A percentile compares a stretch with the other conserved stretches of the same genome.
These are phyloP conservation scores for Zaprionus gabonicus DNA, from an alignment of 1,140 invertebrate species.

Conservation along the genomic window DNA sequence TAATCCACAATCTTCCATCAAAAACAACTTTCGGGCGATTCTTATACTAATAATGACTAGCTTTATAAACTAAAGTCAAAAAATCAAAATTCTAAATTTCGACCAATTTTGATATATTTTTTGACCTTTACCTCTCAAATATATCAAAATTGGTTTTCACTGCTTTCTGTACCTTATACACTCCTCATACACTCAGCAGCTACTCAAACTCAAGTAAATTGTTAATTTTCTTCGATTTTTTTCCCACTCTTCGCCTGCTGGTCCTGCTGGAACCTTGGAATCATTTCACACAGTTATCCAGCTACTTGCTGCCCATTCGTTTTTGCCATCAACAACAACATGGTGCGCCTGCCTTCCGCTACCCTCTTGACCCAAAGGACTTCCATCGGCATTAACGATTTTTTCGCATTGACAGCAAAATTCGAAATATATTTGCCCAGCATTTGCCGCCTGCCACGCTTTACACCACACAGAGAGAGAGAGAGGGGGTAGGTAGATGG, in stretches of 20 bases:
- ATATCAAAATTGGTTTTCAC: too few relatives aligned
- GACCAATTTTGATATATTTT: too few relatives aligned
- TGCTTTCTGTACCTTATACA: background rate
- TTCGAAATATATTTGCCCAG: slow-evolving; percentile 77
- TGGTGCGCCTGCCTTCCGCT: background rate
- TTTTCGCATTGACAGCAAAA: slow-evolving; percentile 81
- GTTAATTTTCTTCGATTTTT: slow-evolving; percentile 31
- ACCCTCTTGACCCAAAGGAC: background rate
- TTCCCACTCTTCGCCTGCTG: background rate
- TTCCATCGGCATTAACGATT: slow-evolving; percentile 51
- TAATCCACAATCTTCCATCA: too few relatives aligned
- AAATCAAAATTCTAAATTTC: too few relatives aligned
- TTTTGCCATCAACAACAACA: slow-evolving; percentile 43
- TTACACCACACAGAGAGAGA: slow-evolving; percentile 52
- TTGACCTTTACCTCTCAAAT: too few relatives aligned
- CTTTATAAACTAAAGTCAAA: too few relatives aligned
- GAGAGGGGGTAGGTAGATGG: slow-evolving; percentile 6
- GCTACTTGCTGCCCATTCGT: slow-evolving; percentile 44
- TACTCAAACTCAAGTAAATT: slow-evolving; percentile 22
- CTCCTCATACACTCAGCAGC: slow-evolving; percentile 1
- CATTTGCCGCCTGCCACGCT: slow-evolving; percentile 65
- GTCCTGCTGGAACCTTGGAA: background rate
- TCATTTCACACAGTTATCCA: slow-evolving; percentile 24
- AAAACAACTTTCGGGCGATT: too few relatives aligned
- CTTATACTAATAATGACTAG: too few relatives aligned